Percentiles rank a stretch among this genome's conserved stretches.
Conservation (phyloP, 53 echinoderm and acorn worm genomes). For the Arbacia lixula region DNA sequence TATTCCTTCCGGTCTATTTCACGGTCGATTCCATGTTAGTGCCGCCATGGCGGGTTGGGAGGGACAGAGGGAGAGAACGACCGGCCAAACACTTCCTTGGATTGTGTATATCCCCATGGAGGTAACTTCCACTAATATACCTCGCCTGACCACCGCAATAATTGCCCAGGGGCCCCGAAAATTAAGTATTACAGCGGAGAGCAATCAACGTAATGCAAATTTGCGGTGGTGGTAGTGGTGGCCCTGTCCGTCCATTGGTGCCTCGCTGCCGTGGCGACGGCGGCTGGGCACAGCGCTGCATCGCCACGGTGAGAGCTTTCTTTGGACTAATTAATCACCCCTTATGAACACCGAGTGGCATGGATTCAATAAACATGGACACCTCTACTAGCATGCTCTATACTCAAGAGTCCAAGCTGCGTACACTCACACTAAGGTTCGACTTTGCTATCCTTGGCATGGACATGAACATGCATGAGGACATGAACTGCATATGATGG, state of each 20-base stretch:
- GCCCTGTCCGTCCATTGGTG: too few relatives aligned
- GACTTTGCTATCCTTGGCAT: too few relatives aligned
- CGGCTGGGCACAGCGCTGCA: too few relatives aligned
- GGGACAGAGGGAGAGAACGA: too few relatives aligned
- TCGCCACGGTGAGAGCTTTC: constrained; percentile 24
- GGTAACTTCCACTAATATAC: constrained; percentile 26
- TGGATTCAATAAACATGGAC: constrained; percentile 12
- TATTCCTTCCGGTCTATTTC: too few relatives aligned
- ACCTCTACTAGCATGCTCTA: neutral
- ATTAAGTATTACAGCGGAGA: constrained; percentile 25
- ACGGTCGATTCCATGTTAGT: too few relatives aligned
- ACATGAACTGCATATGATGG: too few relatives aligned
- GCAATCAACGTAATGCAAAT: constrained; percentile 39
- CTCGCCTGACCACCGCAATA: constrained; percentile 10
- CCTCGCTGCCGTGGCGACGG: neutral
- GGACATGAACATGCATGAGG: too few relatives aligned
- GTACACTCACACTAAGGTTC: too few relatives aligned
- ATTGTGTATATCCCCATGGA: too few relatives aligned
- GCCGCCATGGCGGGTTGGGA: too few relatives aligned
- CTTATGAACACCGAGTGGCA: neutral
- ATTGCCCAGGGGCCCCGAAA: constrained; percentile 47
- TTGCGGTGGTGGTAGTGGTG: constrained; percentile 23
- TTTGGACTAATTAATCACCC: constrained; percentile 13
- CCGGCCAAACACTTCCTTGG: too few relatives aligned
- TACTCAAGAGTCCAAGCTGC: neutral